Evolutionary conservation across 2,888 invertebrate species (phyloP), one percentile per base, ranked within the genome.

Genomic region (Dicranocentrus wangi): DNA sequence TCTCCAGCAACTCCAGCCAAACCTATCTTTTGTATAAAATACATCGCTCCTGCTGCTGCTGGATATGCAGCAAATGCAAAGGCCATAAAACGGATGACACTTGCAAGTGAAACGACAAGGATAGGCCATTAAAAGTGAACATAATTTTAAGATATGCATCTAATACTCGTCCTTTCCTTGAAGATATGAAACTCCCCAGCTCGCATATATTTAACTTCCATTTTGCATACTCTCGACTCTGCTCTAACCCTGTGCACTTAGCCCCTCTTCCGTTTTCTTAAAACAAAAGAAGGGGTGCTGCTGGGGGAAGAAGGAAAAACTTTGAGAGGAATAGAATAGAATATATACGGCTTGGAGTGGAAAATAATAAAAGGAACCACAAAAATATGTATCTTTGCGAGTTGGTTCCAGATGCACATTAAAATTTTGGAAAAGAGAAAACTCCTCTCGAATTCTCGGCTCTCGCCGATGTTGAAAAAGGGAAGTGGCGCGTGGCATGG

Each of bases 81-180:
- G 55, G 55, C 55, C 71, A 58, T 79, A 79, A 79, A 79, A 65
- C 19, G 55, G 66, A 78, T 79, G 79, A 69, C 77, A 69, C 66
- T 58, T 66, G 75, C 68, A 66, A 76, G 53, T 69, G 69, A 65
- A 55, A 66, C 72, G 71, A 71, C 71, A 71, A 72, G 79, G 58
- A 79, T 63, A 53, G 58, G 53, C 79, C 71, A 79, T 79, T 79
- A 79, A 79, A 71, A 65, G 17, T 17, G 58, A 32, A 55, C 72
- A 79, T 79, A 79, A 79, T 79, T 79, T 71, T 66, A 78, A 55
- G 55, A 55, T 55, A 55, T 53, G 39, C 53, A 75, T 77, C 71
- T 79, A 66, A 71, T 58, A 66, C n/a, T n/a, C n/a, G n/a, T 79
- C 72, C 60, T 58, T 58, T 23, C 42, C 42, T n/a, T n/a, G 47